phyloP scores from a whole-genome alignment of 1,140 invertebrate species.

The Penaeus vannamei region DNA sequence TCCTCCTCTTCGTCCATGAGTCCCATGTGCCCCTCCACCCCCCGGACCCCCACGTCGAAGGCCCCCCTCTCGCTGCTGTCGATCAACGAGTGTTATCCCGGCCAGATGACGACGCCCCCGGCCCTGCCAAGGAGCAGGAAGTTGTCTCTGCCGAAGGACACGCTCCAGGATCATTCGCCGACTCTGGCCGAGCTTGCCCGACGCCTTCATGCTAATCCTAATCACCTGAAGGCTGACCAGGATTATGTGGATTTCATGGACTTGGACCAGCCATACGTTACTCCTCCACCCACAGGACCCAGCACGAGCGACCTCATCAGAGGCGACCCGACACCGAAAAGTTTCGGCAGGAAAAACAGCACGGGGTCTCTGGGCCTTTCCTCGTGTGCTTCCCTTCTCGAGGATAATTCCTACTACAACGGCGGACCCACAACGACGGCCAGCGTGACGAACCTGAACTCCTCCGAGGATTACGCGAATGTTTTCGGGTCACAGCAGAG shows the following conservation, averaged over 20 bases:
- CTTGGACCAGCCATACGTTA: constrained; percentile 51
- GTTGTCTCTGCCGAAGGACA: constrained; percentile 52
- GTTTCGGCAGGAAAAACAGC: constrained; percentile 61
- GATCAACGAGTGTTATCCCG: constrained; percentile 49
- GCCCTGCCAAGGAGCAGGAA: constrained; percentile 31
- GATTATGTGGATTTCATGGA: constrained; percentile 60
- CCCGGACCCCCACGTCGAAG: constrained; percentile 48
- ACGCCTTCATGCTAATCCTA: constrained; percentile 52
- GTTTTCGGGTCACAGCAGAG: constrained; percentile 31
- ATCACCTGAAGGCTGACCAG: constrained; percentile 47
- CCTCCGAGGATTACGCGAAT: constrained; percentile 32
- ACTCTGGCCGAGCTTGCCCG: constrained; percentile 49
- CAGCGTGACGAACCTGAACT: constrained; percentile 56
- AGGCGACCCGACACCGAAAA: constrained; percentile 34
- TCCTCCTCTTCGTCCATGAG: background rate
- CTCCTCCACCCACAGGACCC: constrained; percentile 8
- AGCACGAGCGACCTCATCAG: constrained; percentile 41
- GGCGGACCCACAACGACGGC: constrained; percentile 41
- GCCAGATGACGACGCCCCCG: constrained; percentile 35
- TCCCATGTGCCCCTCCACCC: constrained; percentile 30
- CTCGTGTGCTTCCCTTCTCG: constrained; percentile 43
- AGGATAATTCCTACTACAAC: constrained; percentile 43
- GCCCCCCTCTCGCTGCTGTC: constrained; percentile 55
- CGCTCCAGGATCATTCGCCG: constrained; percentile 43
- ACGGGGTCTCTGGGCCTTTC: constrained; percentile 57